Percentiles rank a stretch among this genome's conserved stretches.
Conservation (phyloP, 2,113 vertebrate species). For the Choloepus hoffmanni region DNA sequence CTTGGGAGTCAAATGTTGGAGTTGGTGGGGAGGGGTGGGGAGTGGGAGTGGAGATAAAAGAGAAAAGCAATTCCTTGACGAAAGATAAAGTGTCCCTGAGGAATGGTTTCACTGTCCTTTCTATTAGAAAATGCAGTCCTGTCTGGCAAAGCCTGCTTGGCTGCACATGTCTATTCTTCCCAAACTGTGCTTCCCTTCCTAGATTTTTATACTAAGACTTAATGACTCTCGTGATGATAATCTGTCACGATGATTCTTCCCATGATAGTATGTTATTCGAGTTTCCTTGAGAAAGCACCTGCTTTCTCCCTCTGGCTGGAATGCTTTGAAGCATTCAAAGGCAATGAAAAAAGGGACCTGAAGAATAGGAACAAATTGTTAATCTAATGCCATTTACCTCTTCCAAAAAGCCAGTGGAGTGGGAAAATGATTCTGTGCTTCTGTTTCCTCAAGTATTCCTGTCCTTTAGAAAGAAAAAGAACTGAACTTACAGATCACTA, state of each 20-base stretch:
- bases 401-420: background rate
- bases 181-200: conserved; percentile 44
- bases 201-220: conserved; percentile 37
- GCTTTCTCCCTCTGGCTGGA: conserved; percentile 42
- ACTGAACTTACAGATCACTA: conserved; percentile 14
- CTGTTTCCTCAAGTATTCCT: conserved; percentile 38
- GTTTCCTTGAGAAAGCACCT: conserved; percentile 65
- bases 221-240: conserved; percentile 45
- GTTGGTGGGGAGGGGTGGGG: background rate
- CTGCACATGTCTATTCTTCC: background rate
- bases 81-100: background rate
- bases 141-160: background rate
- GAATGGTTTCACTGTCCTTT: background rate
- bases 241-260: conserved; percentile 30
- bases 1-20: background rate
- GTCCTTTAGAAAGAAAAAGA: conserved; percentile 39
- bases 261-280: conserved; percentile 1
- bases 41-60: background rate
- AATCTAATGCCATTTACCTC: conserved; percentile 45
- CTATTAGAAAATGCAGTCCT: background rate
- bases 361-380: conserved; percentile 59
- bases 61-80: background rate
- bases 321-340: background rate
- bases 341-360: background rate
- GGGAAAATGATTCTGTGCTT: conserved; percentile 41